phyloP scores from a whole-genome alignment of 1,140 invertebrate species.

The Bradynema listronoti region DNA sequence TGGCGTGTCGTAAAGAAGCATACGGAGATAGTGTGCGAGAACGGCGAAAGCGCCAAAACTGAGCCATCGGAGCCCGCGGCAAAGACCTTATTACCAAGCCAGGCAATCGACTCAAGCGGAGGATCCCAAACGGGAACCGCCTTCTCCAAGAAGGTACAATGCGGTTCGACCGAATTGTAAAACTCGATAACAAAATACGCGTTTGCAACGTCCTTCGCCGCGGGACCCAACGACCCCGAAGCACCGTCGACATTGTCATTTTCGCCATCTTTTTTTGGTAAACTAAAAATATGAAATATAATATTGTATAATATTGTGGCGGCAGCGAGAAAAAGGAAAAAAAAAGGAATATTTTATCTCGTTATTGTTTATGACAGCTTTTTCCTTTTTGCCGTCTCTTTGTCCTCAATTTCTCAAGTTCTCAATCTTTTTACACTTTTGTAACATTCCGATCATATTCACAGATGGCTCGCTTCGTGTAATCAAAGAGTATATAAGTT shows the following conservation, averaged over 20 bases:
- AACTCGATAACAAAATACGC: constrained; percentile 36
- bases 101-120: constrained; percentile 25
- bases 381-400: too few species aligned
- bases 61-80: constrained; percentile 31
- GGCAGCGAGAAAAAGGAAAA: too few species aligned
- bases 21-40: constrained; percentile 3
- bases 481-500: too few species aligned
- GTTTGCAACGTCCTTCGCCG: too few species aligned
- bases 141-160: constrained; percentile 35
- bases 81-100: constrained; percentile 27
- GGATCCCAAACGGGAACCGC: constrained; percentile 21
- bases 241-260: not conserved
- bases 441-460: too few species aligned
- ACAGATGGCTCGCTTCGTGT: too few species aligned
- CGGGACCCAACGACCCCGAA: not conserved
- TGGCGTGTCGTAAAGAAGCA: not conserved
- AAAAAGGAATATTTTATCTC: too few species aligned
- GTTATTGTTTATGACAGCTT: too few species aligned
- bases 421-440: too few species aligned
- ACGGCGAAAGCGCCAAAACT: constrained; percentile 28
- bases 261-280: not conserved
- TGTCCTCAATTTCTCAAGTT: too few species aligned
- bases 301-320: too few species aligned
- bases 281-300: too few species aligned
- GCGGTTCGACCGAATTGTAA: constrained; percentile 37